These are phyloP conservation scores for Platanista minor DNA, from an alignment of 2,113 vertebrate genomes.

Conservation along the genomic window DNA sequence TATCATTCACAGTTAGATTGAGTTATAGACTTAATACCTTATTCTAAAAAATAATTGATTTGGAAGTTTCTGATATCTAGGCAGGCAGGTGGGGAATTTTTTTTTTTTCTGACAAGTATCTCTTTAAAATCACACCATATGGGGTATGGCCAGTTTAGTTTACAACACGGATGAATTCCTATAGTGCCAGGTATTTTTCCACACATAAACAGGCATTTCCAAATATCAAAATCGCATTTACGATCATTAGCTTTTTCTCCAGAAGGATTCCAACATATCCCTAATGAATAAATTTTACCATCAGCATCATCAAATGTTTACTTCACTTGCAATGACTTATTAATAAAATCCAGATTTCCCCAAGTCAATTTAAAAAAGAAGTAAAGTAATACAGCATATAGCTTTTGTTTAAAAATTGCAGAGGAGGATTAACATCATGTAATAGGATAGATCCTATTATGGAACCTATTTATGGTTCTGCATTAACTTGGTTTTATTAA, in stretches of 20 bases:
- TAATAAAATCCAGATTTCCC: constrained; percentile 15
- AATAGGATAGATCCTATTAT: not conserved
- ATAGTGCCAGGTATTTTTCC: not conserved
- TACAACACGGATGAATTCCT: not conserved
- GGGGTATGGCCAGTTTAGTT: not conserved
- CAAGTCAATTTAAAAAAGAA: not conserved
- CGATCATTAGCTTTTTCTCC: not conserved
- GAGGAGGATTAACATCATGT: not conserved
- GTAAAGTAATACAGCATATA: not conserved
- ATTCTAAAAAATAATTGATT: not conserved
- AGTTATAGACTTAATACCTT: not conserved
- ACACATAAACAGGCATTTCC: not conserved
- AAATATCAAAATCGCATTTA: not conserved
- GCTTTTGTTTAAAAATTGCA: not conserved
- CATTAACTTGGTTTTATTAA: constrained; percentile 20
- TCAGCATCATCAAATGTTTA: not conserved
- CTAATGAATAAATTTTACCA: not conserved
- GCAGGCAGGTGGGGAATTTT: not conserved
- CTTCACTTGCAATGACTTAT: not conserved
- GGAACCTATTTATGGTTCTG: not conserved
- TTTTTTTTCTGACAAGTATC: not conserved
- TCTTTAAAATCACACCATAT: not conserved
- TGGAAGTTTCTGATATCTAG: not conserved
- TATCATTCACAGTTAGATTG: not conserved
- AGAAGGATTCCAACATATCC: not conserved